Percentiles rank a stretch among this genome's conserved stretches.
Conservation (phyloP, 2,888 invertebrate genomes). For the Girardia tigrina region DNA sequence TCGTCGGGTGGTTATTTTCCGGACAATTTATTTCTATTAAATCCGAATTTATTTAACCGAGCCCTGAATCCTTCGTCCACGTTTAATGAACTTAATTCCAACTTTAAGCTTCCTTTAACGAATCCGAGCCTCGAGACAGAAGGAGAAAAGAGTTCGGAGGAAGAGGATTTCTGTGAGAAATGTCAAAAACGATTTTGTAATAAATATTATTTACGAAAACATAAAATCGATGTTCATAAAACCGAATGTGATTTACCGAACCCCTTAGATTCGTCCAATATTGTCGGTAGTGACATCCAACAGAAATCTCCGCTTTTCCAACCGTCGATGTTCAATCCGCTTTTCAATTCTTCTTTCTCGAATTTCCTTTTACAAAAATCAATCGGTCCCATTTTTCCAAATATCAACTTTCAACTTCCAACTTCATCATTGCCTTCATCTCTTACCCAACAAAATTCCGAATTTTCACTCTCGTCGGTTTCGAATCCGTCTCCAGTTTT, state of each 20-base stretch:
- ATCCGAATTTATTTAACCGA: not conserved
- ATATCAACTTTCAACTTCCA: not conserved
- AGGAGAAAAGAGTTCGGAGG: not conserved
- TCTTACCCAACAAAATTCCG: not conserved
- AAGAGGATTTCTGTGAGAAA: slow-evolving; percentile 50
- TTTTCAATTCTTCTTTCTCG: slow-evolving; percentile 14
- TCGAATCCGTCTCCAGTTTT: slow-evolving; percentile 8
- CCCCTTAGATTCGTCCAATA: not conserved
- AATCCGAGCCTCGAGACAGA: not conserved
- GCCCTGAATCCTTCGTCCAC: not conserved
- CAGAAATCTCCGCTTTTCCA: not conserved
- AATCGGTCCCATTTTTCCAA: not conserved
- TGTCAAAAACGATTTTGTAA: slow-evolving; percentile 52
- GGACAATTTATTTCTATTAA: not conserved
- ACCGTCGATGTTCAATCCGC: slow-evolving; percentile 13
- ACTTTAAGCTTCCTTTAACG: not conserved
- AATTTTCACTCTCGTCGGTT: not conserved
- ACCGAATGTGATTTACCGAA: slow-evolving; percentile 15
- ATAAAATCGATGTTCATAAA: slow-evolving; percentile 50
- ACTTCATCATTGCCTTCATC: not conserved
- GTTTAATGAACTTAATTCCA: not conserved
- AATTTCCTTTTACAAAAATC: slow-evolving; percentile 12
- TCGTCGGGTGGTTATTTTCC: slow-evolving; percentile 7
- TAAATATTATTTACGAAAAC: slow-evolving; percentile 52
- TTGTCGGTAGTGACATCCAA: not conserved